Evolutionary conservation across 2,113 vertebrate species (phyloP).

Genomic region (Callopanchax toddi): DNA sequence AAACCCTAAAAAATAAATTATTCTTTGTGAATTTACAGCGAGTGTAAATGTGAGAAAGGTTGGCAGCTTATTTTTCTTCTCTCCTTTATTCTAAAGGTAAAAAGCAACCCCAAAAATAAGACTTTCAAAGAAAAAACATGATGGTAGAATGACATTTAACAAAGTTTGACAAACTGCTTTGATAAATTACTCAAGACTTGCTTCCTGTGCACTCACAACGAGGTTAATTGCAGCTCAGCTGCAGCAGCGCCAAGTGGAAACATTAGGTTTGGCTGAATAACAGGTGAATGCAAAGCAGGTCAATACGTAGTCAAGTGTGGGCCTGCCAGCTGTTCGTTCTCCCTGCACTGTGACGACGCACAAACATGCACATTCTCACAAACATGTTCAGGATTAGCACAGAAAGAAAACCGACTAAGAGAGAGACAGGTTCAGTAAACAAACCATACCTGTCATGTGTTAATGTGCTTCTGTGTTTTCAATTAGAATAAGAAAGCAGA

Average conservation of each 20-base stretch:
- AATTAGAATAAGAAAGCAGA: neutral
- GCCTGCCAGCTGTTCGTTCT: slow-evolving; percentile 70
- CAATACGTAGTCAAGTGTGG: slow-evolving; percentile 70
- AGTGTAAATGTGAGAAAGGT: slow-evolving; percentile 16
- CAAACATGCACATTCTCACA: slow-evolving; percentile 18
- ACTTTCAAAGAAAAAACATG: too few species aligned
- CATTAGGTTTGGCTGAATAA: slow-evolving; percentile 72
- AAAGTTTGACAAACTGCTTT: slow-evolving; percentile 48
- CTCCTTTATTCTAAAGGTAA: slow-evolving; percentile 13
- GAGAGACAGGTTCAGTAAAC: slow-evolving; percentile 31
- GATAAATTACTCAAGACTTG: slow-evolving; percentile 49
- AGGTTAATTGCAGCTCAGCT: slow-evolving; percentile 68
- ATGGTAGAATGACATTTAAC: slow-evolving; percentile 52
- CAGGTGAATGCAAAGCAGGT: slow-evolving; percentile 79
- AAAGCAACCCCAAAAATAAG: slow-evolving; percentile 9
- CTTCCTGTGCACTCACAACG: slow-evolving; percentile 35
- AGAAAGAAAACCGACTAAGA: slow-evolving; percentile 3
- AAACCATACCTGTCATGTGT: slow-evolving; percentile 6
- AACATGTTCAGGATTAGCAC: slow-evolving; percentile 11
- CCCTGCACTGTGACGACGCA: slow-evolving; percentile 28
- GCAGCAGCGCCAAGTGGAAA: slow-evolving; percentile 65
- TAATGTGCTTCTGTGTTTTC: neutral
- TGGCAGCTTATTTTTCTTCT: neutral
- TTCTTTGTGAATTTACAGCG: slow-evolving; percentile 1
- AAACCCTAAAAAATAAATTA: slow-evolving; percentile 3